Base-by-base conservation (phyloP, 2,113 vertebrate genomes). In the Marcusenius ussheri region DNA sequence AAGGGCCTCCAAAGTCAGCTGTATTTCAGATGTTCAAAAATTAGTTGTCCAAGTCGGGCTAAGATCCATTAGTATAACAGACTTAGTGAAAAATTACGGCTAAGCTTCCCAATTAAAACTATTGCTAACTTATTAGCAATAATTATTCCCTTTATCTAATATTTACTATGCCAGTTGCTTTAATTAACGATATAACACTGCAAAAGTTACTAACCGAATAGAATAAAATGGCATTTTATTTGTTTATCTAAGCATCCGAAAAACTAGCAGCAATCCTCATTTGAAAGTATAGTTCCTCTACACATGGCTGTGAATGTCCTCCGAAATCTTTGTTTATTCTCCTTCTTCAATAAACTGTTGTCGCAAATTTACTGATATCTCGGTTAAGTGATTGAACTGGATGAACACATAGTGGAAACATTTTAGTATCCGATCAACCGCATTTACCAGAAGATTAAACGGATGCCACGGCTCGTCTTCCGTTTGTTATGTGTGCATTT, bases 401-500 rank as follows among this genome's bases (percentile, higher is more conserved):
- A 15, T 3, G 83, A 49, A 27, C n/a, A 86, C 5, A 86, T 50
- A 50, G 83, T 47, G 83, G 42, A 86, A 86, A 86, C 46, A 86
- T 86, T 86, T 86, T 86, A 13, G 47, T 86, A 47, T 3, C 46
- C 45, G 21, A 24, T 84, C 8, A 84, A 10, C 21, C 21, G 46
- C 9, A 50, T 49, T 4, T 53, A 45, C 51, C 3, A 88, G 27
- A 9, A 77, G 88, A 58, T 31, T 5, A 6, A 87, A 45, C 70
- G 66, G 86, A 53, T 17, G 70, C 84, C 15, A 13, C 50, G 86
- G 53, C 9, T 27, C 9, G 31, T 50, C 46, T 86, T 70, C 42
- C 45, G 27, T 35, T 42, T 70, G 42, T 87, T 46, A 84, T 27
- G 62, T 90, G 92, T 89, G 87, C 62, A 74, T 39, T 89, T 77